Conservation (phyloP, 2,113 vertebrate genomes). For the Nycticorax nycticorax region DNA sequence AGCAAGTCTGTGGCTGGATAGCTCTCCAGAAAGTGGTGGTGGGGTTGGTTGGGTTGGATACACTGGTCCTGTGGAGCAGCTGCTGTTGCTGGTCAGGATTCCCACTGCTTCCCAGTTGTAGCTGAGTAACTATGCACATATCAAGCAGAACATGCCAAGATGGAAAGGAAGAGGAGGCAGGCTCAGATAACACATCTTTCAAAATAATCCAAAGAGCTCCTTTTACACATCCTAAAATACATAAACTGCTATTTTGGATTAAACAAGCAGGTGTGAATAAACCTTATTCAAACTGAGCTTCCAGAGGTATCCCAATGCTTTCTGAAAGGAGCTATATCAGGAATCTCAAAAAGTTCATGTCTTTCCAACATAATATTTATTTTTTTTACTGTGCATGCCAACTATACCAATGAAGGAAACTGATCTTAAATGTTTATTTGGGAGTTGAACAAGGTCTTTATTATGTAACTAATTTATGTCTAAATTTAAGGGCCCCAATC, state of each 20-base stretch:
- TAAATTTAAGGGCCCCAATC: neutral
- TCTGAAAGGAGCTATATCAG: neutral
- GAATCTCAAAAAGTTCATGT: neutral
- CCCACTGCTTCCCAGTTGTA: accelerated
- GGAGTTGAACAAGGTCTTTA: neutral
- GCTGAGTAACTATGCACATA: neutral
- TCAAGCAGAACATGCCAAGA: accelerated
- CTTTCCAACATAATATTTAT: neutral
- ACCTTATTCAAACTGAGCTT: neutral
- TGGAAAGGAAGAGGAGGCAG: neutral
- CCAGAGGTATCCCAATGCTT: neutral
- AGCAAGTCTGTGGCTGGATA: neutral
- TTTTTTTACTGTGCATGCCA: neutral
- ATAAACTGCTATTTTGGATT: neutral
- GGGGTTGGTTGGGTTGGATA: neutral
- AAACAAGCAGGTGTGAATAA: neutral
- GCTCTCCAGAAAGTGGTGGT: neutral
- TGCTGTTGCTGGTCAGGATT: neutral
- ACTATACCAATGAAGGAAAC: neutral
- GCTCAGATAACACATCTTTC: neutral
- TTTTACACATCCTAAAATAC: neutral
- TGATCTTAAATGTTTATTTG: neutral
- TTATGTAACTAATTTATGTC: neutral
- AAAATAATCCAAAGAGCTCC: neutral
- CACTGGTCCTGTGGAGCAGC: neutral